Evolutionary conservation across 2,113 vertebrate species (phyloP).

Genomic region (Phrynocephalus versicolor): DNA sequence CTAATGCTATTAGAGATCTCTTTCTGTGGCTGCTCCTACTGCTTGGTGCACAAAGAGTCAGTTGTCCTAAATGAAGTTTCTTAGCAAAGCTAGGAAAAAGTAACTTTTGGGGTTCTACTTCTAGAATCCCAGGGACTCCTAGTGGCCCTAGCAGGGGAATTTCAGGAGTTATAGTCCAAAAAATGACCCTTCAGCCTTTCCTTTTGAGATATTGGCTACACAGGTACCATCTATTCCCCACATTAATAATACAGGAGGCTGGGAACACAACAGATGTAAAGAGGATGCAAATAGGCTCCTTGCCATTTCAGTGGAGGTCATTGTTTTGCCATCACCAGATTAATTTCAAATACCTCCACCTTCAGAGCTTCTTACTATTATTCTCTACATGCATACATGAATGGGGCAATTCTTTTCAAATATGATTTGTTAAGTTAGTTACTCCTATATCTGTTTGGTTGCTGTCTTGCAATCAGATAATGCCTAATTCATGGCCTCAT

Average conservation of each 20-base stretch:
- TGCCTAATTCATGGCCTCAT: background rate
- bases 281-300: background rate
- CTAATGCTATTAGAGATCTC: no score
- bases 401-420: conserved; percentile 1
- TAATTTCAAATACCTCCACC: background rate
- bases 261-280: background rate
- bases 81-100: background rate
- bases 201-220: background rate
- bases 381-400: background rate
- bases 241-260: background rate
- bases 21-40: no score
- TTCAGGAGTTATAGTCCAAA: background rate
- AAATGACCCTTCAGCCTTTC: background rate
- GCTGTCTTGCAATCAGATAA: background rate
- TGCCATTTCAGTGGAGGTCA: background rate
- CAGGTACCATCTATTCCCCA: background rate
- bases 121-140: no score
- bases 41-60: background rate
- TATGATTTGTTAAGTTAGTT: background rate
- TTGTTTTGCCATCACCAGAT: background rate
- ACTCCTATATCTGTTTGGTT: background rate
- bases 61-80: background rate
- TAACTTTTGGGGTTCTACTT: no score
- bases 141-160: no score
- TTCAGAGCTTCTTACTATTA: background rate